phyloP scores from a whole-genome alignment of 2,888 invertebrate genomes.

The Torymus aiolomorphi region DNA sequence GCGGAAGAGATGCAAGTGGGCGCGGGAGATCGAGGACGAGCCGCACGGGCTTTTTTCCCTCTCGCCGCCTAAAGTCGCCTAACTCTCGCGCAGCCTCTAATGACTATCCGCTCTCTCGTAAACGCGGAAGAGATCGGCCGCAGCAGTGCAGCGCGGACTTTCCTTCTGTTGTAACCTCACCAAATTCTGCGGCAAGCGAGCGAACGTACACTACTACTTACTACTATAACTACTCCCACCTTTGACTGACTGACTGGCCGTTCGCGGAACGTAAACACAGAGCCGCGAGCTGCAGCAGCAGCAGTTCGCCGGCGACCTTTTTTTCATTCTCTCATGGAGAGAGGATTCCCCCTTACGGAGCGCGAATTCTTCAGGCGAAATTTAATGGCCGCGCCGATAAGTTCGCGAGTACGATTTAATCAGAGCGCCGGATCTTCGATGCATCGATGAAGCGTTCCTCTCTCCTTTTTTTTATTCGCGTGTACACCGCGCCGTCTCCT shows the following conservation, averaged over 20 bases:
- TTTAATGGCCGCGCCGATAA: slow-evolving; percentile 25
- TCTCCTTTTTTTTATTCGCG: background rate
- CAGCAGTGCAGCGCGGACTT: background rate
- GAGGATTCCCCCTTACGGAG: background rate
- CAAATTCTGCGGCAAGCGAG: slow-evolving; percentile 1
- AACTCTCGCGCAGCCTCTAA: too few species aligned
- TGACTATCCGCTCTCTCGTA: too few species aligned
- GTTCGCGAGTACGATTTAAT: slow-evolving; percentile 19
- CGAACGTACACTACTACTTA: too few species aligned
- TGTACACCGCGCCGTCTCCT: too few species aligned
- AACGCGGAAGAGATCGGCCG: too few species aligned
- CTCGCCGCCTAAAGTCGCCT: background rate
- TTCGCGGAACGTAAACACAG: too few species aligned
- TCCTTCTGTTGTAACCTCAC: slow-evolving; percentile 10
- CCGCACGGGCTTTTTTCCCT: background rate
- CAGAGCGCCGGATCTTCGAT: slow-evolving; percentile 17
- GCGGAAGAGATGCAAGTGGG: too few species aligned
- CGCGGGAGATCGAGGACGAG: background rate
- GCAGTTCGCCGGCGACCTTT: background rate
- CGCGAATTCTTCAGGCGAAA: slow-evolving; percentile 35
- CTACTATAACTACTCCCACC: too few species aligned
- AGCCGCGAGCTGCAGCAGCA: background rate
- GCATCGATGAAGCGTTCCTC: background rate
- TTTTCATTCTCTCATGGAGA: background rate
- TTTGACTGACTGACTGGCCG: too few species aligned